Base-by-base conservation (phyloP, 2,113 vertebrate genomes). In the Phasianus colchicus region DNA sequence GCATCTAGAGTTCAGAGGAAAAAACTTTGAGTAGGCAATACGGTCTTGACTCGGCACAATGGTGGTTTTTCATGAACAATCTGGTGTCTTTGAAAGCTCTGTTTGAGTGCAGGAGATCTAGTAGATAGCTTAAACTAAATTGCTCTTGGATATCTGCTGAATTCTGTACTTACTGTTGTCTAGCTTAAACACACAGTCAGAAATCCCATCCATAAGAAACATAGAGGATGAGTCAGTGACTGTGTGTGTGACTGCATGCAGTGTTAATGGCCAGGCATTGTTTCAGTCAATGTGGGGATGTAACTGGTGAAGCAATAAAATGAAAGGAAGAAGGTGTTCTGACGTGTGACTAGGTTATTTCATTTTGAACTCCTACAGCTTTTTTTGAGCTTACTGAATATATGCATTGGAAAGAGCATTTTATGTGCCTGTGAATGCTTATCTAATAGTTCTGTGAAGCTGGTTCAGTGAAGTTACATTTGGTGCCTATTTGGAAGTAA, bases 1-100 rank as follows among this genome's bases (percentile, higher is more conserved):
- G 32, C n/a, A 47, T 0, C 1, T 43, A 29, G 22, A 54, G 3
- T 75, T 64, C 54, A 66, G 27, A 4, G 22, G 20, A 6, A 1
- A 29, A 58, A 36, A 30, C 18, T n/a, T 72, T 18, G 47, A 48
- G 64, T 54, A 67, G 47, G 9, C 27, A 21, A 7, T 6, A 3
- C 21, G 64, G 29, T 60, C n/a, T 64, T 69, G 32, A 50, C 60
- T 86, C 32, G 47, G 50, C 48, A 13, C 64, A 38, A 10, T 61
- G 30, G 24, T 60, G 55, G 30, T 57, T 78, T 36, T 52, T 91
- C 55, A 67, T 47, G 24, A 83, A 54, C 13, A 7, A 4, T 9
- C 7, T 48, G 22, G 6, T 16, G 3, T 66, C 7, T 77, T 81
- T 57, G 25, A 45, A 52, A 60, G 42, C n/a, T 20, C 48, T 72